Evolutionary conservation across 2,113 vertebrate genomes (phyloP), one percentile per base, ranked within the genome.

Genomic region (Lepisosteus osseus): DNA sequence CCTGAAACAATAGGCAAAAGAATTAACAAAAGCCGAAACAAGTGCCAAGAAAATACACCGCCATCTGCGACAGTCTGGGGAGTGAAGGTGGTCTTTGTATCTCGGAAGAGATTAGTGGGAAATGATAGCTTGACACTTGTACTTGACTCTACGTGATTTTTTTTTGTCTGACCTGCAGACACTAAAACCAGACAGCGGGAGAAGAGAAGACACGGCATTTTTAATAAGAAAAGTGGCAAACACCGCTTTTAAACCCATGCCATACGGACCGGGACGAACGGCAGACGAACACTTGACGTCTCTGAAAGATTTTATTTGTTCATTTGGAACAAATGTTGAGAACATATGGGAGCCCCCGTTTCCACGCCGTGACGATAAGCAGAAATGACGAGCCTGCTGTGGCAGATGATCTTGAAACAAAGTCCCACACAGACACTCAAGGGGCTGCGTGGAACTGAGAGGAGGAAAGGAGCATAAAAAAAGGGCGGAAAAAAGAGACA

Each of bases 1-100:
- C 68, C 64, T 84, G 47, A 81, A 86, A 88, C 88, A 89, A 90
- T 87, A 82, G 77, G 90, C 80, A 84, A 71, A 86, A 81, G 84
- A 84, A 85, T 79, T 80, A 84, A 88, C 83, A 88, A 81, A 81
- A 29, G 45, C 86, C 86, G 80, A 74, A 83, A 83, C 6, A 87
- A 17, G 86, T 79, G 82, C 74, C 84, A 82, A 85, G 81, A 87
- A 81, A 29, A 78, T 86, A 80, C 84, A 80, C 81, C 78, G 6
- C 83, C 88, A 87, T 89, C 85, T 88, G 88, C 81, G 79, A 81
- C 54, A 4, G 80, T 65, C 86, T 83, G 78, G 76, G 78, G 88
- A 86, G 29, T 29, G 86, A 89, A 68, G 78, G 62, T 80, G 76
- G 72, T 80, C 85, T 88, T 86, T 90, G 84, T 88, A 75, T 61